Evolutionary conservation across 1,140 invertebrate species (phyloP), one percentile per base, ranked within the genome.

Genomic region (Calephelis virginiensis): DNA sequence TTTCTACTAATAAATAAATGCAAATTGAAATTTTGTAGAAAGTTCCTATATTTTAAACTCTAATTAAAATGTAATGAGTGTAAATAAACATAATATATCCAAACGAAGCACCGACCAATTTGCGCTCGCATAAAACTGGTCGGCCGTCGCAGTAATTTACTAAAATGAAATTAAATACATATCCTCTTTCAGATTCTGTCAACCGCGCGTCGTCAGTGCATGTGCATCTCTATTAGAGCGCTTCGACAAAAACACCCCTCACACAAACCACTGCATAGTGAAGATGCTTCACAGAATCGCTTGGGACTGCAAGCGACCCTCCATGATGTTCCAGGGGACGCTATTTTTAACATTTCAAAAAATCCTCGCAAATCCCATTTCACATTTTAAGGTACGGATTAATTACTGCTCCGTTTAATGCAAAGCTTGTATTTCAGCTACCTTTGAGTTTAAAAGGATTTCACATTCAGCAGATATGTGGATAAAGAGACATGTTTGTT

Each of bases 261-360:
- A 95, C 73, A 94, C 96, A 1, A 98, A 98, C 88, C 96, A 98
- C 86, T 96, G 95, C 76, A 91, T 97, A 43, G 84, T 97, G 1
- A 99, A 98, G 92, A 95, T 99, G 92, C 90, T 99, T 66, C 97
- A 99, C 92, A 93, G 98, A 38, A 95, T 99, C 47, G 96, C 96
- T 1, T 97, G 96, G 92, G 96, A 97, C 72, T 95, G 96, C 78
- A 96, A 96, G 76, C 94, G 96, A 85, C 93, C 95, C 1, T 94
- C 94, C 1, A 96, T 99, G 94, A 89, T 99, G 71, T 99, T 97
- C 87, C 98, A 99, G 89, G 95, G 95, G 3, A 94, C 95, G 17
- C 89, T 98, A 67, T 98, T 98, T 83, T 88, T 94, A 49, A 94
- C 94, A 45, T 98, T 99, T 85, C 97, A 98, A 85, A 94, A 92